Conservation (phyloP, 1,140 invertebrate genomes). For the Zophobas atratus region DNA sequence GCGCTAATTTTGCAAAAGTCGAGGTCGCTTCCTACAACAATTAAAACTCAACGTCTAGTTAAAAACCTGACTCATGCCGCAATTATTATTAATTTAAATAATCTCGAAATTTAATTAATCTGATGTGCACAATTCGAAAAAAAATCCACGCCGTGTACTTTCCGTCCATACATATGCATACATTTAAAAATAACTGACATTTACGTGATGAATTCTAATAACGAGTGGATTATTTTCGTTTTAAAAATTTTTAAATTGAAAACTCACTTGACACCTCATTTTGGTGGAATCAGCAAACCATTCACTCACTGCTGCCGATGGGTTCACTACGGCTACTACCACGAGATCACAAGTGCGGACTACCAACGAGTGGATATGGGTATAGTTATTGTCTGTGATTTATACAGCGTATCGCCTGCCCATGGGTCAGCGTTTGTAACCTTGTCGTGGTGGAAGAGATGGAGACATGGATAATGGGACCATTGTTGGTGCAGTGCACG, state of each 20-base stretch:
- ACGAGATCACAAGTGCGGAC: slow-evolving; percentile 30
- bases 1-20: too few relatives aligned
- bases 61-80: too few relatives aligned
- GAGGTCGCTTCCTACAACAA: too few relatives aligned
- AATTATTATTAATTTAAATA: too few relatives aligned
- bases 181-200: too few relatives aligned
- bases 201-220: too few relatives aligned
- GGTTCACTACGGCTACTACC: slow-evolving; percentile 7
- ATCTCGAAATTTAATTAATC: too few relatives aligned
- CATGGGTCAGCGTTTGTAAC: slow-evolving; percentile 50
- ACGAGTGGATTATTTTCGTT: too few relatives aligned
- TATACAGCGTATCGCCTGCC: slow-evolving; percentile 53
- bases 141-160: too few relatives aligned
- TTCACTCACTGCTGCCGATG: background rate
- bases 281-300: slow-evolving; percentile 1
- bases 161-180: too few relatives aligned
- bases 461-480: slow-evolving; percentile 13
- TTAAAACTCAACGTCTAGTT: too few relatives aligned
- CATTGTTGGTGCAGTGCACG: slow-evolving; percentile 12
- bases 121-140: too few relatives aligned
- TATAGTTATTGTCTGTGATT: slow-evolving; percentile 51
- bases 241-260: background rate
- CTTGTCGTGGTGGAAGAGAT: slow-evolving; percentile 43
- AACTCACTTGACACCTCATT: background rate
- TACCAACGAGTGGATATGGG: slow-evolving; percentile 44